Evolutionary conservation across 2,888 invertebrate genomes (phyloP).

Genomic region (Morinoia aosen): DNA sequence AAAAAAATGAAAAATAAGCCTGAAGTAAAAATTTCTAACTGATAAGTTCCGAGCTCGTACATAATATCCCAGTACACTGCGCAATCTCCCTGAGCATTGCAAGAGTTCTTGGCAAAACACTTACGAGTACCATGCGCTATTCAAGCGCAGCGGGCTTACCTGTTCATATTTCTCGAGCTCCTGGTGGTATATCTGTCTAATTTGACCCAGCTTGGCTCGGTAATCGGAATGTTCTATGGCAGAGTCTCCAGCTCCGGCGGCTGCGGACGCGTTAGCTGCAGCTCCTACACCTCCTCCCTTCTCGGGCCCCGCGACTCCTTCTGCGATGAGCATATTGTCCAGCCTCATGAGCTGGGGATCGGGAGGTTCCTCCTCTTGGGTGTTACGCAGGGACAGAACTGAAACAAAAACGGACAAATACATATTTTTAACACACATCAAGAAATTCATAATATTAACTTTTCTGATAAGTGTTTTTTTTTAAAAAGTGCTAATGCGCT

Average conservation of each 20-base stretch:
- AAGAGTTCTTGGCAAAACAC: neutral
- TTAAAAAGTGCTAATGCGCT: too few relatives aligned
- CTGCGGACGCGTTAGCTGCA: slow-evolving; percentile 90
- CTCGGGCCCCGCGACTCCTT: slow-evolving; percentile 88
- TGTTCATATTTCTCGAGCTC: slow-evolving; percentile 99
- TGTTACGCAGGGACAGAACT: slow-evolving; percentile 94
- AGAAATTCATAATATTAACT: neutral
- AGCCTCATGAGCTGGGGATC: slow-evolving; percentile 98
- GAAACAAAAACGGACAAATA: slow-evolving; percentile 66
- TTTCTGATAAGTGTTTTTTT: too few relatives aligned
- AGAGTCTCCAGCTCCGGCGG: slow-evolving; percentile 87
- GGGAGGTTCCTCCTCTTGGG: slow-evolving; percentile 97
- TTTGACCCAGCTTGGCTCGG: slow-evolving; percentile 97
- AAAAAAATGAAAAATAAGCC: neutral
- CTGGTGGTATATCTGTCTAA: slow-evolving; percentile 98
- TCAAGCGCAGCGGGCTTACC: slow-evolving; percentile 72
- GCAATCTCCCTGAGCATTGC: neutral
- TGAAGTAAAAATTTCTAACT: neutral
- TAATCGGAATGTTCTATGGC: slow-evolving; percentile 99
- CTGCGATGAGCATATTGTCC: slow-evolving; percentile 98
- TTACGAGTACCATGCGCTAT: neutral
- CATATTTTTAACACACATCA: neutral
- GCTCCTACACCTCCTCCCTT: slow-evolving; percentile 78
- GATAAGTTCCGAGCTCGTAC: neutral
- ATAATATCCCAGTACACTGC: neutral